Percentiles rank a stretch among this genome's conserved stretches.
These are phyloP conservation scores for Xyrauchen texanus DNA, from an alignment of 2,113 vertebrate species.

Conservation along the genomic window DNA sequence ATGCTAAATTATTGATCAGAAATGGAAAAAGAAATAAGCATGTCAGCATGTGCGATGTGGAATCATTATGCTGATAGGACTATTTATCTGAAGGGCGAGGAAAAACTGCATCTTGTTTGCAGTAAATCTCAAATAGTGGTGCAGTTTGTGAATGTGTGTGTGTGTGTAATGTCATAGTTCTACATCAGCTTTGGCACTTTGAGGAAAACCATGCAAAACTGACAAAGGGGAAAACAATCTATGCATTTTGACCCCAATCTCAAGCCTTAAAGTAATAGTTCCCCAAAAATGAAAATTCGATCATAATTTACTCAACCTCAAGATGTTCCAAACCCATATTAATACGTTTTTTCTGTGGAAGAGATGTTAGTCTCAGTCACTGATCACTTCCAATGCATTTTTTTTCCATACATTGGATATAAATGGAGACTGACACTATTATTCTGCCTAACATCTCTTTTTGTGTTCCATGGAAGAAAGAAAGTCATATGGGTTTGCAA, in stretches of 20 bases:
- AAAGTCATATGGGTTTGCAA: too few species aligned
- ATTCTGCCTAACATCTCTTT: too few species aligned
- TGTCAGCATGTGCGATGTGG: conserved; percentile 35
- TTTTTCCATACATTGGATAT: too few species aligned
- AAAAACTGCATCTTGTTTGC: conserved; percentile 41
- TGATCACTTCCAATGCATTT: too few species aligned
- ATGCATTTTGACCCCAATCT: background rate
- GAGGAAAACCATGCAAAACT: conserved; percentile 8
- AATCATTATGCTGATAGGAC: conserved; percentile 39
- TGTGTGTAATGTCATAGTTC: background rate
- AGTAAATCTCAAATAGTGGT: conserved; percentile 40
- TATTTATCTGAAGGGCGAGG: conserved; percentile 33
- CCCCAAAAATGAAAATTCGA: too few species aligned
- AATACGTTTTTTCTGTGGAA: too few species aligned
- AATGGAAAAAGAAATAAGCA: conserved; percentile 36
- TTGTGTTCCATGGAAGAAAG: too few species aligned
- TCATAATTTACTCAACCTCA: too few species aligned
- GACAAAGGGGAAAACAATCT: background rate
- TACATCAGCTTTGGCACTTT: conserved; percentile 38
- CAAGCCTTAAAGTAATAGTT: background rate
- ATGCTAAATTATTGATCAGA: conserved; percentile 37
- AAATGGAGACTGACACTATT: too few species aligned
- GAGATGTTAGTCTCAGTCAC: too few species aligned
- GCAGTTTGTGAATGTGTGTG: conserved; percentile 58
- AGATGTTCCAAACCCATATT: too few species aligned